These are phyloP conservation scores for Patiria pectinifera DNA, from an alignment of 53 echinoderm and acorn worm genomes.

Conservation along the genomic window DNA sequence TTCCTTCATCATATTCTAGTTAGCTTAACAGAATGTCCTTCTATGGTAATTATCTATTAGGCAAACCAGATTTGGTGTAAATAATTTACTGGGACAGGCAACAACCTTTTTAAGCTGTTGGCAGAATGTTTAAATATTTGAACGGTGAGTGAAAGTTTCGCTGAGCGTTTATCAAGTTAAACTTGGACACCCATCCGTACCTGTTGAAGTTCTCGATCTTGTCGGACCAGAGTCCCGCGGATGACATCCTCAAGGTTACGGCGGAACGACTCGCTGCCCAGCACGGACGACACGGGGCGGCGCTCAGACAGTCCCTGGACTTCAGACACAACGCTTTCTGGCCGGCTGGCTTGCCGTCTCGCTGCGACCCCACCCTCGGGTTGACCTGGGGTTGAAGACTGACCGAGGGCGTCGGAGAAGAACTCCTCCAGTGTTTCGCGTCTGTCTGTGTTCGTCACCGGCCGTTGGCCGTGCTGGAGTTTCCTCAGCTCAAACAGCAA, in stretches of 20 bases:
- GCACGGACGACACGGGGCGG: slow-evolving; percentile 79
- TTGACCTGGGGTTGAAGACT: slow-evolving; percentile 13
- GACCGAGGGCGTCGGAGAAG: slow-evolving; percentile 43
- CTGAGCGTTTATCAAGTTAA: too few relatives aligned
- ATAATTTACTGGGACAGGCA: too few relatives aligned
- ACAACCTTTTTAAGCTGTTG: too few relatives aligned
- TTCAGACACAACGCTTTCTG: slow-evolving; percentile 52
- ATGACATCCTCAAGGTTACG: slow-evolving; percentile 87
- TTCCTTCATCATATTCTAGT: too few relatives aligned
- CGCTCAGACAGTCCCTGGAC: slow-evolving; percentile 70
- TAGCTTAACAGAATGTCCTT: too few relatives aligned
- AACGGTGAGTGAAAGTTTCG: too few relatives aligned
- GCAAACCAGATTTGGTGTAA: too few relatives aligned
- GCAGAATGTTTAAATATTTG: too few relatives aligned
- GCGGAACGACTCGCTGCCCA: slow-evolving; percentile 73
- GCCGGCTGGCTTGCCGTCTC: slow-evolving; percentile 20
- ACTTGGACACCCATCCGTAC: too few relatives aligned
- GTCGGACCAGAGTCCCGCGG: slow-evolving; percentile 77
- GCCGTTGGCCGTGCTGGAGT: slow-evolving; percentile 76
- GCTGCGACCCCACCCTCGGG: not conserved
- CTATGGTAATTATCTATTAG: too few relatives aligned
- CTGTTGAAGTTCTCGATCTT: slow-evolving; percentile 81
- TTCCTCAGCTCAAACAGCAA: slow-evolving; percentile 83
- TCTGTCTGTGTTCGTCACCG: slow-evolving; percentile 67
- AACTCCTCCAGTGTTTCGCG: slow-evolving; percentile 69